Evolutionary conservation across 2,797 vertebrate genomes (phyloP).

Genomic region (Myotis myotis): DNA sequence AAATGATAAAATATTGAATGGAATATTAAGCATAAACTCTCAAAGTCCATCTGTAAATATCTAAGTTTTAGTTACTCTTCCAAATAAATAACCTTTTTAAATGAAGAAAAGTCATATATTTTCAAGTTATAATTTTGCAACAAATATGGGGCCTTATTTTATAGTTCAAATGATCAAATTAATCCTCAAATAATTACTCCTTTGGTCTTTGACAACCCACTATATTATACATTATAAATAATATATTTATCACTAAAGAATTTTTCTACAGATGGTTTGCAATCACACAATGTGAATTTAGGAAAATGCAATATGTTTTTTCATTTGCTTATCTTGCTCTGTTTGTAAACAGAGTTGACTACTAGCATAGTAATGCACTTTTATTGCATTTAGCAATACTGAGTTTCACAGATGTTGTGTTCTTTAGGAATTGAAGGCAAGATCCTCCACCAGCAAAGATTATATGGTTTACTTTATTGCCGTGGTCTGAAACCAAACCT

Average conservation of each 20-base stretch:
- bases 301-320: background rate
- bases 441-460: background rate
- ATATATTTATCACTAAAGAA: background rate
- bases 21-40: conserved; percentile 31
- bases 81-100: background rate
- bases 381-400: background rate
- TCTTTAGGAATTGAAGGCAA: background rate
- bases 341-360: background rate
- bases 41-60: background rate
- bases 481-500: background rate
- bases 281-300: background rate
- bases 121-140: background rate
- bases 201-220: background rate
- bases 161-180: background rate
- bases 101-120: background rate
- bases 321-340: background rate
- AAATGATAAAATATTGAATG: background rate
- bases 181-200: background rate
- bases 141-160: background rate
- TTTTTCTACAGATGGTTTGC: background rate
- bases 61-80: background rate
- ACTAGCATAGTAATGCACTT: background rate
- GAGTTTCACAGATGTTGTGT: background rate
- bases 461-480: background rate
- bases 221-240: background rate